Evolutionary conservation across 2,797 vertebrate genomes (phyloP).

Genomic region (Rhabdophis nuchalis): DNA sequence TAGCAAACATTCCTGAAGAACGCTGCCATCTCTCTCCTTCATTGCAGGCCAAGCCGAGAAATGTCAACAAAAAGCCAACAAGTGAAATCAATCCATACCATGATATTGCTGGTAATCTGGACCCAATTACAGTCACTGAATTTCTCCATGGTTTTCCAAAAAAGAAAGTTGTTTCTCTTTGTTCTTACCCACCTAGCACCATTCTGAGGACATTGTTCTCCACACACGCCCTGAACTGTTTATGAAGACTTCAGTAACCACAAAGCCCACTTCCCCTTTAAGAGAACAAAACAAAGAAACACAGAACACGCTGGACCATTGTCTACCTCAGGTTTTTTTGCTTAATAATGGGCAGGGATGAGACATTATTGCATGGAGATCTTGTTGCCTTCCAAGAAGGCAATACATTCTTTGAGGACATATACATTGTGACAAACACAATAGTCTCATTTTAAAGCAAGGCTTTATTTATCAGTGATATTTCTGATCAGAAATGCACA

Average conservation of each 20-base stretch:
- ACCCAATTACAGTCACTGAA: constrained; percentile 25
- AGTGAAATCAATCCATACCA: constrained; percentile 18
- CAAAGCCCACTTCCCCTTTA: constrained; percentile 45
- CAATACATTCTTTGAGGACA: constrained; percentile 2
- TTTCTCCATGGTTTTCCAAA: constrained; percentile 49
- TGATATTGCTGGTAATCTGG: constrained; percentile 30
- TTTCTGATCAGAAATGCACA: background rate
- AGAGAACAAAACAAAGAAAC: constrained; percentile 37
- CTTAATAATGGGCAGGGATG: background rate
- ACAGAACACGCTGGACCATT: constrained; percentile 18
- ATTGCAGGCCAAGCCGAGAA: constrained; percentile 10
- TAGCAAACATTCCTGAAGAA: constrained; percentile 34
- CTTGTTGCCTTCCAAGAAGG: constrained; percentile 23
- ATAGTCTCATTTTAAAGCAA: constrained; percentile 39
- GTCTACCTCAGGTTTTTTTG: constrained; percentile 31
- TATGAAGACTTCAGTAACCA: constrained; percentile 40
- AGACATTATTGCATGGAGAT: constrained; percentile 26
- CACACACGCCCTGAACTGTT: constrained; percentile 46
- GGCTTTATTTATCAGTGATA: background rate
- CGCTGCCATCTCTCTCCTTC: background rate
- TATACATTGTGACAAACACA: background rate
- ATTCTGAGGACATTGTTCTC: constrained; percentile 49
- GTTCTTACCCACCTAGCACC: constrained; percentile 34
- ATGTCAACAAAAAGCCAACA: background rate
- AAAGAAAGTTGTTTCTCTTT: constrained; percentile 47